Base-by-base conservation (phyloP, 1,140 invertebrate species). In the Drosophila prosaltans region DNA sequence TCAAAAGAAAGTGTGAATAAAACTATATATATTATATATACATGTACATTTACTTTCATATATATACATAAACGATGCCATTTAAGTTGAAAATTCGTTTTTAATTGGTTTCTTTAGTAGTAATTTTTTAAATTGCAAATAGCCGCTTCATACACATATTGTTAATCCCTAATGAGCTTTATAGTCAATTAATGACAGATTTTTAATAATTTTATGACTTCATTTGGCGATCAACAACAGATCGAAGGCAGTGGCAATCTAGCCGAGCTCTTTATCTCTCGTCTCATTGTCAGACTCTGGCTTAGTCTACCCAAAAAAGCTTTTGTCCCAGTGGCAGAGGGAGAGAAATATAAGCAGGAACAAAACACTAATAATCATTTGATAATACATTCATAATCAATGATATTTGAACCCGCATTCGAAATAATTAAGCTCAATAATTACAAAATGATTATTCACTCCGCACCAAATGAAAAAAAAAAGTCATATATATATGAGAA, bases 101-200 rank as follows among this genome's bases (percentile, higher is more conserved):
- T 24, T 59, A 40, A 59, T 55, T 39, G 57, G 30, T 10, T 24
- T 10, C n/a, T 39, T 21, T 58, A 30, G 9, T 28, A 28, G 39
- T 40, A 11, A 11, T 24, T 48, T 58, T 36, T 32, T 30, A 2
- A 30, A 2, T 36, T 36, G 76, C 83, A 88, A 88, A 82, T 88
- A 72, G 69, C 48, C 39, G 80, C 84, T 69, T 89, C 83, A 83
- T 36, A 6, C 32, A 6, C 32, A 36, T 73, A 58, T 74, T 68
- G 68, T 69, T 67, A 78, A 77, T 59, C 76, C 74, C 59, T 89
- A 89, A 89, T 80, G 77, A 84, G 70, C 73, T 88, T 88, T 74
- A 88, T 83, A 89, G 83, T 84, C 83, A 89, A 77, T 88, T 88
- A 88, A 88, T 72, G 74, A 72, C 74, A 84, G 83, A 89, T 89